Base-by-base conservation (phyloP, 1,140 invertebrate species). In the Drosophila pectinifera region DNA sequence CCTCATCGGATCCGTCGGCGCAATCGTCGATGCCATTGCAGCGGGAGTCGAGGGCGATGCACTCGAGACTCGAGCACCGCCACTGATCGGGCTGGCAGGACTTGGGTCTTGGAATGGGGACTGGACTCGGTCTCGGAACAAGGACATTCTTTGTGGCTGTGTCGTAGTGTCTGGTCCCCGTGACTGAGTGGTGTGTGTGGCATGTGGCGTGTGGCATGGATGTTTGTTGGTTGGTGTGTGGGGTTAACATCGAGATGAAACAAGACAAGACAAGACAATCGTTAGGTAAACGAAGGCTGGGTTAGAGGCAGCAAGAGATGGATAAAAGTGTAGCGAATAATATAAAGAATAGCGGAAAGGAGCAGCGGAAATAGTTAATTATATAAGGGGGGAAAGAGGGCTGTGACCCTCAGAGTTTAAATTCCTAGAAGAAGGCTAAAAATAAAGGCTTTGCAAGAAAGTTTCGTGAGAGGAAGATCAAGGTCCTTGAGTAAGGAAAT, bases 11-110 rank as follows among this genome's bases (percentile, higher is more conserved):
- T 20, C 93, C 93, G 92, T 95, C 94, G 38, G 93, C 89, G 93
- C 96, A 97, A 92, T 97, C 95, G 20, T 82, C 78, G 51, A 91
- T 78, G 38, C 93, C 93, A 90, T 97, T 94, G 92, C 97, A 98
- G 56, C 92, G 92, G 26, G 73, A 79, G 0, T 85, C 81, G 51
- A 90, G 84, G 20, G 70, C 70, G 36, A 94, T 91, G 73, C 92
- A 93, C 49, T 92, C 88, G 38, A 75, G 81, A 43, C 91, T 91
- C 20, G 64, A 78, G 78, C 94, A 94, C 28, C 78, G 79, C 80
- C 93, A 94, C 72, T 94, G 63, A 56, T 83, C 26, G 10, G 61
- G 18, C 11, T 24, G 64, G 36, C 86, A 90, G 38, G 31, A 6
- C 20, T n/a, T 41, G 6, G 34, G 7, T 59, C 8, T 56, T 14